A percentile compares a stretch with the other conserved stretches of the same genome.
These are phyloP conservation scores for Sternarchorhynchus goeldii DNA, from an alignment of 2,797 vertebrate genomes.

Conservation along the genomic window DNA sequence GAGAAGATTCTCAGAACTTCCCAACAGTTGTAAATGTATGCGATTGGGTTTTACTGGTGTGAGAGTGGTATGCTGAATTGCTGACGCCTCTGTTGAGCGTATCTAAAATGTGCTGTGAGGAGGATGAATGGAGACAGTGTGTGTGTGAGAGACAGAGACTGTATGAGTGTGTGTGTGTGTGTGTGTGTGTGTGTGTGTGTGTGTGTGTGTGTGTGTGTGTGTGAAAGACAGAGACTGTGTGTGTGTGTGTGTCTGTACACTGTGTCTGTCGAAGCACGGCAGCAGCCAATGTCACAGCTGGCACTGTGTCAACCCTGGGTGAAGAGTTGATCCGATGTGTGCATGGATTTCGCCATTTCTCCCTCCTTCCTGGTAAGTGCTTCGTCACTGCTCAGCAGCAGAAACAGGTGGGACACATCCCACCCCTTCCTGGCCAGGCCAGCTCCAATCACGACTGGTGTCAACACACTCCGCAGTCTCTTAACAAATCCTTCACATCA, in stretches of 20 bases:
- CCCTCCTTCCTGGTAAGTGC: conserved; percentile 36
- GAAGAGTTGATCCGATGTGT: conserved; percentile 49
- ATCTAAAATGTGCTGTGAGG: conserved; percentile 38
- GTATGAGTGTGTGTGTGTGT: conserved; percentile 42
- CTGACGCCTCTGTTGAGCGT: conserved; percentile 37
- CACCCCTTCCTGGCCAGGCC: not conserved
- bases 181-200: not conserved
- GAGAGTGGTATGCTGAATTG: not conserved
- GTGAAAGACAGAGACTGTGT: conserved; percentile 8
- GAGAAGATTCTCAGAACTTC: not conserved
- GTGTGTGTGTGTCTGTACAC: not conserved
- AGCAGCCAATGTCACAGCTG: conserved; percentile 48
- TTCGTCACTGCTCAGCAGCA: conserved; percentile 50
- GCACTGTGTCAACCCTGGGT: conserved; percentile 37
- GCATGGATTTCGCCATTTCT: conserved; percentile 57
- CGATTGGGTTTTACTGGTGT: not conserved
- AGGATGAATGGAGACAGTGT: conserved; percentile 46
- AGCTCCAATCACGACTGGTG: too few species aligned
- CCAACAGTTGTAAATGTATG: not conserved
- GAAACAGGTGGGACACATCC: conserved; percentile 57
- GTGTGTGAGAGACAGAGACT: conserved; percentile 27
- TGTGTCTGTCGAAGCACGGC: conserved; percentile 10
- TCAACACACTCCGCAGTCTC: too few species aligned
- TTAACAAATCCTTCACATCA: too few species aligned
- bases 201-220: not conserved